phyloP scores from a whole-genome alignment of 2,113 vertebrate genomes.

The Eupsittula cactorum region DNA sequence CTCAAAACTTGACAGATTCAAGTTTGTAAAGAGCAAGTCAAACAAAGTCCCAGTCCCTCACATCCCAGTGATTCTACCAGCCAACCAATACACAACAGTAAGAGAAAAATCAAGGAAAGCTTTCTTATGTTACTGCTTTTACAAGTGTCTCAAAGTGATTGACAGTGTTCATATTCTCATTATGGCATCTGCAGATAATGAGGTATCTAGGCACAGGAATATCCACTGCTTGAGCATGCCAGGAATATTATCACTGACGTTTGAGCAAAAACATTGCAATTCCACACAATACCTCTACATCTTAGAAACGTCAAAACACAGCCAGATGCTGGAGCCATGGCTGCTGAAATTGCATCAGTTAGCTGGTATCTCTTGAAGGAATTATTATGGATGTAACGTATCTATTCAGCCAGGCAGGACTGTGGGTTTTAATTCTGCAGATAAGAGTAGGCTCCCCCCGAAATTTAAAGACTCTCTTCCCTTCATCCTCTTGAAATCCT shows the following conservation, averaged over 20 bases:
- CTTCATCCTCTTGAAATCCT: neutral
- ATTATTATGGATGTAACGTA: conserved; percentile 48
- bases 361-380: conserved; percentile 54
- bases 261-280: conserved; percentile 73
- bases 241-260: conserved; percentile 75
- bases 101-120: conserved; percentile 58
- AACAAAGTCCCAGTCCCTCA: neutral
- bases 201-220: conserved; percentile 70
- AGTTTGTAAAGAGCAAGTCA: neutral
- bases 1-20: neutral
- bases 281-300: conserved; percentile 72
- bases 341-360: conserved; percentile 64
- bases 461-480: neutral
- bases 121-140: conserved; percentile 50
- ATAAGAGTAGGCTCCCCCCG: neutral
- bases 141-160: conserved; percentile 68
- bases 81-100: neutral
- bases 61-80: neutral
- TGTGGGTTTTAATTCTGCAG: conserved; percentile 32
- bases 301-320: conserved; percentile 75
- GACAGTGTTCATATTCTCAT: conserved; percentile 75
- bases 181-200: conserved; percentile 77
- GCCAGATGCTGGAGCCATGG: conserved; percentile 73
- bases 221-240: conserved; percentile 72
- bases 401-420: conserved; percentile 58